Evolutionary conservation across 2,797 vertebrate species (phyloP).

Genomic region (Parauchenoglanis punctatus): DNA sequence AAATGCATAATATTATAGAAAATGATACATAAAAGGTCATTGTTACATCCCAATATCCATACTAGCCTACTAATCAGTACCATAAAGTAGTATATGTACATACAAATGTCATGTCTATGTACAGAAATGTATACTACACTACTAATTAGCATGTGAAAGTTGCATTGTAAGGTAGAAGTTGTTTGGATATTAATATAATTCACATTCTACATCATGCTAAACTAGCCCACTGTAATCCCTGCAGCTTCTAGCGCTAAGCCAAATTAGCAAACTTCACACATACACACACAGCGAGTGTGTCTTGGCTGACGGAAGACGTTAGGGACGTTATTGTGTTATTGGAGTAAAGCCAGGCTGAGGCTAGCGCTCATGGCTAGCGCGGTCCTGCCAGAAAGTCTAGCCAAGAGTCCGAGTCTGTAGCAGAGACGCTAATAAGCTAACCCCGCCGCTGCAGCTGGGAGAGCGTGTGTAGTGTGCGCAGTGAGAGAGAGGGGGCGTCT

Average conservation of each 20-base stretch:
- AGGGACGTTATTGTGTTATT: conserved; percentile 1
- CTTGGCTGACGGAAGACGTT: neutral
- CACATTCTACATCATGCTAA: neutral
- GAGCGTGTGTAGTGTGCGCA: neutral
- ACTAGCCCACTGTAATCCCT: neutral
- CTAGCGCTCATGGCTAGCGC: neutral
- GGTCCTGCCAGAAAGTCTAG: neutral
- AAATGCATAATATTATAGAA: too few species aligned
- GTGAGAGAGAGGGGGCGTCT: neutral
- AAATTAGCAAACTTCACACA: neutral
- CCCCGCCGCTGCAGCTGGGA: neutral
- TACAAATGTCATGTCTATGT: neutral
- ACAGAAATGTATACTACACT: neutral
- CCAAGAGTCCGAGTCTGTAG: neutral
- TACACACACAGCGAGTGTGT: neutral
- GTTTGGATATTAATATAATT: neutral
- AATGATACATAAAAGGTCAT: neutral
- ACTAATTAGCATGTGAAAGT: neutral
- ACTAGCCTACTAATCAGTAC: neutral
- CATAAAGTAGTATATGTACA: neutral
- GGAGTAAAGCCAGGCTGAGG: neutral
- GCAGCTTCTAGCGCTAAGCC: neutral
- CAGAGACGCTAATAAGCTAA: neutral
- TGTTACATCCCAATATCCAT: neutral
- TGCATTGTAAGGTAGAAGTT: neutral